phyloP scores from a whole-genome alignment of 2,888 invertebrate genomes.

The Drosophila engyochracea region DNA sequence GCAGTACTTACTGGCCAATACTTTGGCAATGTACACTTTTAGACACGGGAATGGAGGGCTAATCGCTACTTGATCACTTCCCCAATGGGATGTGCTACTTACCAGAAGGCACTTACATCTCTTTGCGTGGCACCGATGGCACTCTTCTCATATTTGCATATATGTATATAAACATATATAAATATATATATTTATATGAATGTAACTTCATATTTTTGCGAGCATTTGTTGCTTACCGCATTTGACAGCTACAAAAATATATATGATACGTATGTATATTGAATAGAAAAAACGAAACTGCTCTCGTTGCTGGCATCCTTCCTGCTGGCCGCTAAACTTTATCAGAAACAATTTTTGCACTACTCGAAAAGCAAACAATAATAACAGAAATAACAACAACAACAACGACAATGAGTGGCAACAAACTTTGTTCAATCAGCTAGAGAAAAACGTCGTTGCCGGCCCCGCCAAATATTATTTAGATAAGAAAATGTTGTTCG shows the following conservation, averaged over 20 bases:
- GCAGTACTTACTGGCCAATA: neutral
- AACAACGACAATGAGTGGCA: conserved; percentile 33
- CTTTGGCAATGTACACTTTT: neutral
- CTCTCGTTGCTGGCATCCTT: conserved; percentile 36
- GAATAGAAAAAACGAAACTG: conserved; percentile 9
- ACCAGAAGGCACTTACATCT: neutral
- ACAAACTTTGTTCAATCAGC: conserved; percentile 78
- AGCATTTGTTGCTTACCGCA: conserved; percentile 34
- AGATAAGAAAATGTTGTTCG: conserved; percentile 76
- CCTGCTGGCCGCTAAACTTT: conserved; percentile 47
- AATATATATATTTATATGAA: conserved; percentile 9
- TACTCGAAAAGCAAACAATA: conserved; percentile 45
- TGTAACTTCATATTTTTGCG: conserved; percentile 32
- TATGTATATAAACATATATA: neutral
- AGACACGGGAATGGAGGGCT: neutral
- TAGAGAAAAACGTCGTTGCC: conserved; percentile 61
- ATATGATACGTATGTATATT: conserved; percentile 3
- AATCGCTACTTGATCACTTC: neutral
- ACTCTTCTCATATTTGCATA: neutral
- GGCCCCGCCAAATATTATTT: conserved; percentile 73
- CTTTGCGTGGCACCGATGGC: neutral
- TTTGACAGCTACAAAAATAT: conserved; percentile 36
- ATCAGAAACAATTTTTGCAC: conserved; percentile 57
- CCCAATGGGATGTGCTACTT: neutral
- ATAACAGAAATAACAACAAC: conserved; percentile 29